Evolutionary conservation across 1,140 invertebrate genomes (phyloP), one percentile per base, ranked within the genome.

Genomic region (Dermatophagoides farinae): DNA sequence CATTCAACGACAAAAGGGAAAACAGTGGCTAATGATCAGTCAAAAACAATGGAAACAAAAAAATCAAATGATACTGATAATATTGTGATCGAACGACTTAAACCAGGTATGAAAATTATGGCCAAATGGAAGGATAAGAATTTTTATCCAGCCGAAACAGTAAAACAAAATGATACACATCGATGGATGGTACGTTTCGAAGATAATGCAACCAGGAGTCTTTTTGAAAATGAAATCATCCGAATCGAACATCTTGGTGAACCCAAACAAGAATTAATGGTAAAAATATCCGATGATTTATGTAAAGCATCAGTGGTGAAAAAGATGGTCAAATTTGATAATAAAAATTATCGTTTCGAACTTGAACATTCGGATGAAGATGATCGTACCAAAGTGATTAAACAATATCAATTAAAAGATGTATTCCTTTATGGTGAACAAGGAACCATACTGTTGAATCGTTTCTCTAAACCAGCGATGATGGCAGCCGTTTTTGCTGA

Each of bases 121-220:
- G 65, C 66, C 16, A 66, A 63, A 37, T 67, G 66, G 66, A 62
- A 52, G 53, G 66, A 66, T 60, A 62, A 63, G 23, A 66, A 62
- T 51, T 67, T 62, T 43, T 67, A 67, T 63, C 65, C 66, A 14
- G 66, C 63, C 22, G 53, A 40, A 43, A 58, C 65, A 1, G 20
- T 41, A 23, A 55, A 51, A 37, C 44, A 60, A 37, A 11, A 49
- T 12, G 55, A 64, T 53, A 50, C 10, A 10, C 57, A 66, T 57
- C 65, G 61, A 43, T 67, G 66, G 66, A 37, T 43, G 20, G 57
- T 67, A 49, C 37, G 12, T 10, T 67, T 67, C 63, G 66, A 67
- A 55, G 66, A 67, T 54, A 52, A 60, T n/a, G 62, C 53, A 37
- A 37, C 39, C 6, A 47, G 59, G 51, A 49, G 46, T 20, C 52